These are phyloP conservation scores for Dolichomitus sp. DNA, from an alignment of 2,888 invertebrate genomes.

Conservation along the genomic window DNA sequence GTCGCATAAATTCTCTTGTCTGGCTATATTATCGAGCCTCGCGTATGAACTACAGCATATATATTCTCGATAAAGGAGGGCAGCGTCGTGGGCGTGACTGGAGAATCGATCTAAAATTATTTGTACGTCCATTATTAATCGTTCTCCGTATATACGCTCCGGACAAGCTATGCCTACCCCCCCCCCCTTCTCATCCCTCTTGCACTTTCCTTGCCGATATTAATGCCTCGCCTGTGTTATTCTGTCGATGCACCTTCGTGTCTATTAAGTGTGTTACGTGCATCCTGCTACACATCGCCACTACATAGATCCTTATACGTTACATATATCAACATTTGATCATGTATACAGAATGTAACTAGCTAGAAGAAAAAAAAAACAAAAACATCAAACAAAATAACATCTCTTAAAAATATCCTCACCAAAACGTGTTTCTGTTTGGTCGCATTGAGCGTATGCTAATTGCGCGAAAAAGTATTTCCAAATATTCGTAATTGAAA, in stretches of 20 bases:
- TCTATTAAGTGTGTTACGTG: constrained; percentile 8
- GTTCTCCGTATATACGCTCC: constrained; percentile 49
- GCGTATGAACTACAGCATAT: constrained; percentile 12
- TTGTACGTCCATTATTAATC: constrained; percentile 67
- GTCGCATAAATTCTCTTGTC: constrained; percentile 61
- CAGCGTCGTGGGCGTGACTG: constrained; percentile 63
- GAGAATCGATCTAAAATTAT: constrained; percentile 66
- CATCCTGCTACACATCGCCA: background rate
- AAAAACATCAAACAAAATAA: background rate
- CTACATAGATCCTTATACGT: background rate
- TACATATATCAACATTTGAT: background rate
- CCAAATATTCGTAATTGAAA: too few relatives aligned
- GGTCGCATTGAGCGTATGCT: too few relatives aligned
- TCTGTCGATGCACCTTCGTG: constrained; percentile 39
- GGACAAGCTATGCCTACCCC: constrained; percentile 52
- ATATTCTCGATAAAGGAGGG: constrained; percentile 61
- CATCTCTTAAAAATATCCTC: background rate
- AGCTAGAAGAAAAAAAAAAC: background rate
- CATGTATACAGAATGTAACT: background rate
- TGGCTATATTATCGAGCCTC: constrained; percentile 52
- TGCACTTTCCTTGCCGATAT: constrained; percentile 50
- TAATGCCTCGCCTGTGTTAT: constrained; percentile 15
- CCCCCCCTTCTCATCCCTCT: background rate
- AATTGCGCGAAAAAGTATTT: too few relatives aligned
- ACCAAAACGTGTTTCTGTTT: background rate